Evolutionary conservation across 2,888 invertebrate genomes (phyloP).

Genomic region (Brachyptera risi): DNA sequence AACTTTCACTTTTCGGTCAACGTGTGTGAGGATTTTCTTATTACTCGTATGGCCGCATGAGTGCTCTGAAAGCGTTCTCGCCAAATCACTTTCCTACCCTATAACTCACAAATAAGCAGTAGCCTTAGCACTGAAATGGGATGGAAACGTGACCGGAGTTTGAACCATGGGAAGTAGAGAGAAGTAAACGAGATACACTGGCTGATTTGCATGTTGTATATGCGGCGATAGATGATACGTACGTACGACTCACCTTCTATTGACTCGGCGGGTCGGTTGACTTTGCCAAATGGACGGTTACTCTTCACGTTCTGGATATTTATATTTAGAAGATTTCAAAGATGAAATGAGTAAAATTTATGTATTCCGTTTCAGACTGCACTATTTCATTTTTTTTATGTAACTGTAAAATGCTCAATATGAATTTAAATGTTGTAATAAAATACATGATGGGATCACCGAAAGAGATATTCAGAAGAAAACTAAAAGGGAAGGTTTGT

Average conservation of each 20-base stretch:
- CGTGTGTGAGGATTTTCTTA: not conserved
- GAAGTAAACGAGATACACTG: not conserved
- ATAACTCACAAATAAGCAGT: slow-evolving; percentile 15
- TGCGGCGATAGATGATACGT: not conserved
- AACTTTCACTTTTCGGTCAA: not conserved
- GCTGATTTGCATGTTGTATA: slow-evolving; percentile 9
- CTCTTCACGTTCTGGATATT: not conserved
- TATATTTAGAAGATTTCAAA: not conserved
- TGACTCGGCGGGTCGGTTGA: slow-evolving; percentile 6
- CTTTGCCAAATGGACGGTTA: slow-evolving; percentile 9
- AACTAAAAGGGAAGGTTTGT: too few relatives aligned
- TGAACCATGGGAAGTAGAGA: not conserved
- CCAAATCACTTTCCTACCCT: slow-evolving; percentile 8
- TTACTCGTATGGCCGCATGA: not conserved
- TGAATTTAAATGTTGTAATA: too few relatives aligned
- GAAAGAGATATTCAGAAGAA: too few relatives aligned
- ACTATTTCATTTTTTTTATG: too few relatives aligned
- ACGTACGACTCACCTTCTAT: slow-evolving; percentile 3
- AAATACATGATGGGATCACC: too few relatives aligned
- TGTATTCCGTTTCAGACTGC: too few relatives aligned
- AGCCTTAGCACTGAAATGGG: not conserved
- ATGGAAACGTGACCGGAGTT: not conserved
- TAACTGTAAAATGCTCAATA: too few relatives aligned
- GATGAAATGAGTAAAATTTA: not conserved
- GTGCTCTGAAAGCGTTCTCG: slow-evolving; percentile 1